Conservation (phyloP, 2,888 invertebrate genomes). For the Cephus spinipes region DNA sequence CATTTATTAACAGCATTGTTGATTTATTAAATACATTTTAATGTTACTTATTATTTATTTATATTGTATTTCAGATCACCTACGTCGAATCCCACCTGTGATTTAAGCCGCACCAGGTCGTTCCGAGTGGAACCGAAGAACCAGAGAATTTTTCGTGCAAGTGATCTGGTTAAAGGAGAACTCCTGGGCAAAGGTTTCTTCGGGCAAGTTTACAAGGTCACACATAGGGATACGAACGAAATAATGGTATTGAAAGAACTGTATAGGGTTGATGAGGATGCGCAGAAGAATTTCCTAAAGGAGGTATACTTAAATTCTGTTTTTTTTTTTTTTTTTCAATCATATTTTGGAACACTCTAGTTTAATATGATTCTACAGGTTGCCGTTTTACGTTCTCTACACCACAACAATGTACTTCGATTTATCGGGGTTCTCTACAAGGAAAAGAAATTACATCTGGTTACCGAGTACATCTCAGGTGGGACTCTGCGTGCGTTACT, state of each 20-base stretch:
- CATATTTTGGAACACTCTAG: conserved; percentile 10
- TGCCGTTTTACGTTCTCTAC: conserved; percentile 88
- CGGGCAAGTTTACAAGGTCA: conserved; percentile 92
- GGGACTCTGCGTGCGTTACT: conserved; percentile 89
- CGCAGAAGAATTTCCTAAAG: conserved; percentile 93
- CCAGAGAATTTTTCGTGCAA: conserved; percentile 89
- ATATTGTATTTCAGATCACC: conserved; percentile 55
- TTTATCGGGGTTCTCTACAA: conserved; percentile 95
- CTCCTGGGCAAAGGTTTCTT: conserved; percentile 94
- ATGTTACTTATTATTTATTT: background rate
- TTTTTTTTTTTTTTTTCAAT: conserved; percentile 13
- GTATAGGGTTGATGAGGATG: conserved; percentile 93
- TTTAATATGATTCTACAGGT: conserved; percentile 70
- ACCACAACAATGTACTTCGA: conserved; percentile 89
- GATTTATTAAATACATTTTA: background rate
- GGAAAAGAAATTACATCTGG: conserved; percentile 89
- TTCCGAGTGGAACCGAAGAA: conserved; percentile 81
- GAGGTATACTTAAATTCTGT: conserved; percentile 71
- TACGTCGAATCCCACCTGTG: conserved; percentile 69
- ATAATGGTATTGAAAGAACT: conserved; percentile 96
- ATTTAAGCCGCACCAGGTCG: conserved; percentile 87
- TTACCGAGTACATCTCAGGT: conserved; percentile 93
- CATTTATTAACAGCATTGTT: conserved; percentile 4
- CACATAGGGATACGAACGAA: conserved; percentile 89
- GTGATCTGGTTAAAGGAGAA: conserved; percentile 90